Base-by-base conservation (phyloP, 2,888 invertebrate species). In the Acleris sparsana region DNA sequence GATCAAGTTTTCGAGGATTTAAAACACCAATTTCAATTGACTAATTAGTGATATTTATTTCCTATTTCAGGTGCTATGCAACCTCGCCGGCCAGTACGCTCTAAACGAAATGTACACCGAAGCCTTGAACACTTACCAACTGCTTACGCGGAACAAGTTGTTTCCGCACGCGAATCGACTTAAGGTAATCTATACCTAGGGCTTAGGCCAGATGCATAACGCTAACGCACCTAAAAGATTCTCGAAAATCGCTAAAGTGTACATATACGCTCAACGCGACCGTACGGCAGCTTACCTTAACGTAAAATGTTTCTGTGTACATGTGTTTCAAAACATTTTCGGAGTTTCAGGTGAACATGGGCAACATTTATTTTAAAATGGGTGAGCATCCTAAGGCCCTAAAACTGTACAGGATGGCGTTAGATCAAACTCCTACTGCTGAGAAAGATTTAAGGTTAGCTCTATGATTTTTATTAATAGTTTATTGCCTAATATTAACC, bases 321-420 rank as follows among this genome's bases (percentile, higher is more conserved):
- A 6, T 11, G 11, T 49, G 7, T 20, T 48, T 3, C 11, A 16
- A 39, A 44, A 17, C 2, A 33, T 1, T 7, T 13, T 62, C 43
- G 2, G 3, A 51, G 29, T 66, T 63, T 16, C 56, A 92, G 92
- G 92, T 92, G 0, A 99, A 99, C 85, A 99, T 99, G 96, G 99
- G 99, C 1, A 99, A 99, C 83, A 98, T 99, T 77, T 98, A 98
- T 87, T 97, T 97, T 79, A 97, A 97, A 89, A 97, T 98, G 94
- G 98, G 97, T 72, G 95, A 97, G 78, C 98, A 97, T 80, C 96
- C 97, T 16, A 98, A 99, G 90, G 99, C 99, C 0, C 95, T 99
- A 66, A 99, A 99, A 93, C 96, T 98, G 93, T 99, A 99, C 83
- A 94, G 99, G 75, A 99, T 99, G 99, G 99, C 99, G 0, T 93